Conservation (phyloP, 2,113 vertebrate species). For the Candoia aspera region DNA sequence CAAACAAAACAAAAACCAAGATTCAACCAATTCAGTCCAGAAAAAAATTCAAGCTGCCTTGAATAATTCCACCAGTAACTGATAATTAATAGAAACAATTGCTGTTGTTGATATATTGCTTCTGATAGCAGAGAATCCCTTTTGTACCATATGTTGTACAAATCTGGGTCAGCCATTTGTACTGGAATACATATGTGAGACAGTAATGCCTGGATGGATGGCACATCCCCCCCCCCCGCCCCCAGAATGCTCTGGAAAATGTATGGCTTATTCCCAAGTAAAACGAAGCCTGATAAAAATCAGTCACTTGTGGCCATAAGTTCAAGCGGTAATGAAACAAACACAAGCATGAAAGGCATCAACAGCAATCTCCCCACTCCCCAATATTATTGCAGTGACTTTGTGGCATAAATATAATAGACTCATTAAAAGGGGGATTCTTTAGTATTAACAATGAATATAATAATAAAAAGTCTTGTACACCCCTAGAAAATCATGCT, state of each 20-base stretch:
- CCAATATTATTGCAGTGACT: neutral
- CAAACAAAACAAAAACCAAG: no score
- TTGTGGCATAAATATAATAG: neutral
- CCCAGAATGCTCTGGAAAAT: neutral
- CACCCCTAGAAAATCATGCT: neutral
- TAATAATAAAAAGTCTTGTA: neutral
- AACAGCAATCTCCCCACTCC: neutral
- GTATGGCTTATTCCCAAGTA: neutral
- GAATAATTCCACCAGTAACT: no score
- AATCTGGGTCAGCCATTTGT: neutral
- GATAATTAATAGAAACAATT: no score
- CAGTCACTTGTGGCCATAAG: neutral
- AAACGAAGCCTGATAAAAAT: neutral
- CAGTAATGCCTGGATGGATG: neutral
- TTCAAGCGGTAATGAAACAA: neutral
- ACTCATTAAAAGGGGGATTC: neutral
- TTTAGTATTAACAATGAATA: neutral
- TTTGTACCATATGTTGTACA: neutral
- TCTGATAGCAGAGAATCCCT: neutral
- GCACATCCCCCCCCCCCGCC: neutral
- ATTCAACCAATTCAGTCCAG: no score
- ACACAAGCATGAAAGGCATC: neutral
- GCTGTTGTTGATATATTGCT: neutral
- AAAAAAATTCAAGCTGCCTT: no score
- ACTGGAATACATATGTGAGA: neutral